Evolutionary conservation across 2,113 vertebrate species (phyloP).

Genomic region (Strigops habroptila): DNA sequence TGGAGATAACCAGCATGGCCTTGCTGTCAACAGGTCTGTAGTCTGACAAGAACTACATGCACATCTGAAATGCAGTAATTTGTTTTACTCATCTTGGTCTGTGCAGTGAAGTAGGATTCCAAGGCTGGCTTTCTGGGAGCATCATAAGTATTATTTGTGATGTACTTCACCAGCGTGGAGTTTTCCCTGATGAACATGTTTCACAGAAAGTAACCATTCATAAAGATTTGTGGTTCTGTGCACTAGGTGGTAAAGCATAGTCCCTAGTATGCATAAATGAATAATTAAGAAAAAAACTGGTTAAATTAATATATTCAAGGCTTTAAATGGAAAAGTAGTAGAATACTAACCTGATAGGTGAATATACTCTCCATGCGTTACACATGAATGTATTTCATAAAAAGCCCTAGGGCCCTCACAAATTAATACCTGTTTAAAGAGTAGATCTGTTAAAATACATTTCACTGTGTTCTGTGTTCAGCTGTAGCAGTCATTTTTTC

Average conservation of each 20-base stretch:
- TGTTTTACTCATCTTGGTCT: background rate
- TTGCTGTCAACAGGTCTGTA: background rate
- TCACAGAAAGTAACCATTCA: background rate
- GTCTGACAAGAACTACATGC: background rate
- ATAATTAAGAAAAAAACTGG: background rate
- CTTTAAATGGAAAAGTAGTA: background rate
- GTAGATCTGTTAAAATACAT: background rate
- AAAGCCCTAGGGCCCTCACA: background rate
- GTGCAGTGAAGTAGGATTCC: background rate
- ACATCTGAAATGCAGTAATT: background rate
- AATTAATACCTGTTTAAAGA: conserved; percentile 1
- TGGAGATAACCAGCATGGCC: background rate
- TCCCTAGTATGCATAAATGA: background rate
- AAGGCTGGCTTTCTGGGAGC: background rate
- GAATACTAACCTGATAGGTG: background rate
- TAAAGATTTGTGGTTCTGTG: background rate
- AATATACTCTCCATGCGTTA: background rate
- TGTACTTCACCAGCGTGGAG: background rate
- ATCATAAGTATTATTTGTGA: background rate
- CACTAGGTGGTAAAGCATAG: background rate
- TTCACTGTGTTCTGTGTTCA: background rate
- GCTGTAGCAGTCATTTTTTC: too few relatives aligned
- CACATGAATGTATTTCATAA: background rate
- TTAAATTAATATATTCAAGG: background rate
- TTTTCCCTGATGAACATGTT: background rate